Evolutionary conservation across 2,797 vertebrate genomes (phyloP), one percentile per base, ranked within the genome.

Genomic region (Propithecus perrieri): DNA sequence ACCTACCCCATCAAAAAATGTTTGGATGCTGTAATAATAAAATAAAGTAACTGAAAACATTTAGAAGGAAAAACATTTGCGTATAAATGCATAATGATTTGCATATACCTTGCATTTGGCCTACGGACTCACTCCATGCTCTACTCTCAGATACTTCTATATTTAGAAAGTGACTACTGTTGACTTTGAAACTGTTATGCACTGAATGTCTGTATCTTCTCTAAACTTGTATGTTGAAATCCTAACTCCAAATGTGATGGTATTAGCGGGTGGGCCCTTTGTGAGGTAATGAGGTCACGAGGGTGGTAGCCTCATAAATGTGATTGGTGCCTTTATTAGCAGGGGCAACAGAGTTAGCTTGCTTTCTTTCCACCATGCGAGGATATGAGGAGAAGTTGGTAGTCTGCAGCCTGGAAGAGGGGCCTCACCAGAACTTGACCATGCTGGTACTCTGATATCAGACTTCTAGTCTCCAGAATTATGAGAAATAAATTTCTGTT

Each of bases 1-100:
- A 85, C 89, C 79, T 65, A 87, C 38, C 30, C 30, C 35, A 79
- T 11, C 67, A 92, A 65, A 89, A 95, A 81, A 59, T 43, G 38
- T 48, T 69, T 69, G 15, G 28, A 65, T 91, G 17, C 35, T 33
- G 7, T 46, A 74, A 79, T n/a, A 30, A 69, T 48, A 13, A 71
- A 91, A 69, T 35, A 71, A 74, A 88, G 46, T 13, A 81, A 83
- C 38, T 92, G 24, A 57, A 96, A 95, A 87, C 22, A 74, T 83
- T 75, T 79, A 53, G 69, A 75, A 74, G 26, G 28, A 83, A 87
- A 81, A 46, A 79, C 11, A 76, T 87, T 92, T 92, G 61, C 69
- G 69, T 46, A 79, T 26, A 75, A 96, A 75, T 61, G 28, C 22
- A 41, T 86, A 75, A 89, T 61, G 2, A n/a, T 81, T 92, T 91